A percentile compares a stretch with the other conserved stretches of the same genome.
Evolutionary conservation across 2,888 invertebrate genomes (phyloP).

Genomic region (Sinelater perroti): DNA sequence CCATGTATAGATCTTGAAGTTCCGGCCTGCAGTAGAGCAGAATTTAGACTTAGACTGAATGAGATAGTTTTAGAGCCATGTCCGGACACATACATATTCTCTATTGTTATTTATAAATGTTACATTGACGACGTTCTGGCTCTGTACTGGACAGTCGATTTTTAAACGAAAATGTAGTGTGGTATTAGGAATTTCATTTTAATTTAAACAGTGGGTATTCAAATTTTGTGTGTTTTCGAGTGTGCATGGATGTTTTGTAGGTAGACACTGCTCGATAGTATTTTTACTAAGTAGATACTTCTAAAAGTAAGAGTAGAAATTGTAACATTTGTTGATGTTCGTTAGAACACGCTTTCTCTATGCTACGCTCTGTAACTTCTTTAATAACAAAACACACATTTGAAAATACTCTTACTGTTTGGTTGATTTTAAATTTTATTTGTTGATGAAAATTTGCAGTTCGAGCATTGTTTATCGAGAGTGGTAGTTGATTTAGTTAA

Average conservation of each 20-base stretch:
- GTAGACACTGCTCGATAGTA: slow-evolving; percentile 55
- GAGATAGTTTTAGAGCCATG: slow-evolving; percentile 44
- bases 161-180: slow-evolving; percentile 26
- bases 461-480: slow-evolving; percentile 51
- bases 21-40: slow-evolving; percentile 51
- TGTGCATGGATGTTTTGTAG: slow-evolving; percentile 52
- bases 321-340: slow-evolving; percentile 34
- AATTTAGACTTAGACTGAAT: slow-evolving; percentile 44
- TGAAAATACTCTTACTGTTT: slow-evolving; percentile 34
- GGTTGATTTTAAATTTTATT: slow-evolving; percentile 30
- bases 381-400: slow-evolving; percentile 31
- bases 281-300: slow-evolving; percentile 35
- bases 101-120: slow-evolving; percentile 39
- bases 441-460: slow-evolving; percentile 32
- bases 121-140: slow-evolving; percentile 27
- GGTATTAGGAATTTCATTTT: slow-evolving; percentile 26
- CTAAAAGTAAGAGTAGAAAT: slow-evolving; percentile 36
- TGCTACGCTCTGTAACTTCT: slow-evolving; percentile 33
- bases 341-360: slow-evolving; percentile 35
- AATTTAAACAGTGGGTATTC: slow-evolving; percentile 20
- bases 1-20: slow-evolving; percentile 50
- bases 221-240: slow-evolving; percentile 42
- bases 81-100: slow-evolving; percentile 43
- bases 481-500: slow-evolving; percentile 32
- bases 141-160: slow-evolving; percentile 21